Percentiles rank a stretch among this genome's conserved stretches.
These are phyloP conservation scores for Osmerus eperlanus DNA, from an alignment of 2,113 vertebrate genomes.

Conservation along the genomic window DNA sequence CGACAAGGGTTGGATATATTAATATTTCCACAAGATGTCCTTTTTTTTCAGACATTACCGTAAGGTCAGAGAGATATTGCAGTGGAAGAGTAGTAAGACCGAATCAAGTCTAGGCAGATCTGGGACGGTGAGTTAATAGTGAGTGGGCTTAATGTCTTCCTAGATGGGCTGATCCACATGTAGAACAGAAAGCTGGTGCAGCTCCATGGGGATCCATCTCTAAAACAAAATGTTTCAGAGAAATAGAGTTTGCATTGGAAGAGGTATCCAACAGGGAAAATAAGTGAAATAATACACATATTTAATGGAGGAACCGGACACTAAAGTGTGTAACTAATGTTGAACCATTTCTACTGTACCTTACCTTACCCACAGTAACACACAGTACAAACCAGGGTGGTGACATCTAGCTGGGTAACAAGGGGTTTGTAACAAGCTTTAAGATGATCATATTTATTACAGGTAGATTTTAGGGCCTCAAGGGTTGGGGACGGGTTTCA, in stretches of 20 bases:
- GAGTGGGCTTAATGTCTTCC: too few relatives aligned
- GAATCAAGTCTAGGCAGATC: not conserved
- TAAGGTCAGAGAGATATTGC: conserved; percentile 21
- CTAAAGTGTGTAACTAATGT: not conserved
- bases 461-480: too few relatives aligned
- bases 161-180: not conserved
- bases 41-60: not conserved
- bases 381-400: too few relatives aligned
- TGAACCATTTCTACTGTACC: too few relatives aligned
- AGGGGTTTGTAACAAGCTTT: too few relatives aligned
- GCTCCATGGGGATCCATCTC: not conserved
- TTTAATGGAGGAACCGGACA: too few relatives aligned
- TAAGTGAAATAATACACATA: too few relatives aligned
- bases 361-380: not conserved
- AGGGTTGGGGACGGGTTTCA: too few relatives aligned
- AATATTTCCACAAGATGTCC: not conserved
- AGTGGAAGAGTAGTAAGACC: not conserved
- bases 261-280: not conserved
- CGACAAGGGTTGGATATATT: not conserved
- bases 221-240: conserved; percentile 1
- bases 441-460: too few relatives aligned
- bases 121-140: too few relatives aligned
- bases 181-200: not conserved
- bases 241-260: not conserved
- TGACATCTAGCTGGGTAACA: too few relatives aligned